A percentile compares a stretch with the other conserved stretches of the same genome.
These are phyloP conservation scores for Gastrophysa polygoni DNA, from an alignment of 2,888 invertebrate species.

Conservation along the genomic window DNA sequence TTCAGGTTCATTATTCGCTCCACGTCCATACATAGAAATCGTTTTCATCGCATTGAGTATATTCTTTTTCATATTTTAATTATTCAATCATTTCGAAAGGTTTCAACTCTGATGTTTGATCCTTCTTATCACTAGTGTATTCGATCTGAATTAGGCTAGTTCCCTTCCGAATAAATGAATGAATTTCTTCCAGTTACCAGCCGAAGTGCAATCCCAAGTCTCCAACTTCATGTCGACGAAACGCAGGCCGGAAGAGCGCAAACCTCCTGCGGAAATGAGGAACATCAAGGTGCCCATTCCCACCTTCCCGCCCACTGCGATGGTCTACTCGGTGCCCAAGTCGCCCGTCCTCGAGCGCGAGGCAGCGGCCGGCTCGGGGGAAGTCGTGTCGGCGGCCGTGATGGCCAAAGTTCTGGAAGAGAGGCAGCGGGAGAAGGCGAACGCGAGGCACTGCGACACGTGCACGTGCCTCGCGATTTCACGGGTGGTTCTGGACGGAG, in stretches of 20 bases:
- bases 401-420: conserved; percentile 93
- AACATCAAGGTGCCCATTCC: conserved; percentile 77
- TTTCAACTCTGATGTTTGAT: too few relatives aligned
- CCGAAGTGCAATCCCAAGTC: conserved; percentile 90
- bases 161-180: neutral
- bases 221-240: conserved; percentile 76
- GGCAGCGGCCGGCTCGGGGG: conserved; percentile 67
- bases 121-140: too few relatives aligned
- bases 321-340: conserved; percentile 72
- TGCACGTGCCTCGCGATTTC: conserved; percentile 71
- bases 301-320: conserved; percentile 84
- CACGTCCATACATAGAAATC: too few relatives aligned
- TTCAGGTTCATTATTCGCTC: too few relatives aligned
- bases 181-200: conserved; percentile 73
- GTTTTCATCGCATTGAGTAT: too few relatives aligned
- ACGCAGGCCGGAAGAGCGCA: conserved; percentile 59
- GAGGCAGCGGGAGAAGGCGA: conserved; percentile 77
- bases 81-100: too few relatives aligned
- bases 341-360: conserved; percentile 53
- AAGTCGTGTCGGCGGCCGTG: conserved; percentile 83
- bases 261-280: conserved; percentile 59
- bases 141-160: neutral
- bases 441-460: conserved; percentile 82
- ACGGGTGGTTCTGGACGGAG: conserved; percentile 63
- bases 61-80: too few relatives aligned